phyloP scores from a whole-genome alignment of 2,113 vertebrate genomes.

The Sclerurus mexicanus region DNA sequence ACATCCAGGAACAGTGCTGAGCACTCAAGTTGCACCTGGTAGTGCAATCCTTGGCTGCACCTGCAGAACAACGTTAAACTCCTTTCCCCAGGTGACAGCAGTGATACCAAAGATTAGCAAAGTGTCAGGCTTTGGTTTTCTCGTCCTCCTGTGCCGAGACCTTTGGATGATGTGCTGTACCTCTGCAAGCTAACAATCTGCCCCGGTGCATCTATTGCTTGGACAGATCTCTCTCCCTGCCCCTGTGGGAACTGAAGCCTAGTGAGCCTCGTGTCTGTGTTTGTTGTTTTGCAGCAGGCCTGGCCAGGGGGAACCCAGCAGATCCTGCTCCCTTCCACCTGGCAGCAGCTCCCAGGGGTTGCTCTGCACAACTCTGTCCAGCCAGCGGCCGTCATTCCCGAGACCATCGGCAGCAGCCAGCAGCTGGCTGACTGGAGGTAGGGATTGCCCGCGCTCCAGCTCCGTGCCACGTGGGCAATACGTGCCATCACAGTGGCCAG shows the following conservation, averaged over 20 bases:
- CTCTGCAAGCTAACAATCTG: slow-evolving; percentile 82
- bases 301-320: slow-evolving; percentile 96
- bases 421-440: slow-evolving; percentile 91
- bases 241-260: slow-evolving; percentile 23
- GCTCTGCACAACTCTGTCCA: slow-evolving; percentile 91
- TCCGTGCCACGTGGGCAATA: background rate
- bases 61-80: background rate
- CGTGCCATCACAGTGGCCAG: background rate
- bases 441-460: background rate
- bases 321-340: slow-evolving; percentile 94
- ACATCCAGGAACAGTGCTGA: background rate
- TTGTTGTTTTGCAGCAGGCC: slow-evolving; percentile 87
- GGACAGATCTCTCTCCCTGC: slow-evolving; percentile 38
- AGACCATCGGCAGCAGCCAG: slow-evolving; percentile 79
- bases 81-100: background rate
- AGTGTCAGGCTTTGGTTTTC: background rate
- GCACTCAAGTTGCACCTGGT: background rate
- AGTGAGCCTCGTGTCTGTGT: slow-evolving; percentile 59
- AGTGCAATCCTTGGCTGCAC: background rate
- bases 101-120: background rate
- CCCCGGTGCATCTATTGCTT: slow-evolving; percentile 56
- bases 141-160: background rate
- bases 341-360: slow-evolving; percentile 96
- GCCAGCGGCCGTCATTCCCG: slow-evolving; percentile 83
- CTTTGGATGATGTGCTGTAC: slow-evolving; percentile 1